Conservation (phyloP, 2,113 vertebrate species). For the Aldabrachelys gigantea region DNA sequence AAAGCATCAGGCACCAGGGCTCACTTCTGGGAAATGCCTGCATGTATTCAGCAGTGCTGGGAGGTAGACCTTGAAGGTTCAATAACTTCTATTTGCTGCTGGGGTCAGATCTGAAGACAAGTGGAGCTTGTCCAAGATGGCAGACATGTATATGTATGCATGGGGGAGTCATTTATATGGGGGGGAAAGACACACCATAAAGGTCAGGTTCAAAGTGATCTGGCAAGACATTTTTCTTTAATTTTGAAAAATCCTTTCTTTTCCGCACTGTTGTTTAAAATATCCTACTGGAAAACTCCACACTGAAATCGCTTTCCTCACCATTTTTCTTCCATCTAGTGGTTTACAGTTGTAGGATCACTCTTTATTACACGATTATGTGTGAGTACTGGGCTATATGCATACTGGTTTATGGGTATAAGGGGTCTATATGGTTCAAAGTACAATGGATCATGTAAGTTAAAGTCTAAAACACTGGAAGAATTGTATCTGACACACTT, state of each 20-base stretch:
- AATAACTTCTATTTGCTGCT: not conserved
- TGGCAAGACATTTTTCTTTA: not conserved
- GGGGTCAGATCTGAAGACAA: no score
- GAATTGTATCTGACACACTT: not conserved
- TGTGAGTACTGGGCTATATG: not conserved
- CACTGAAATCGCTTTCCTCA: rapidly evolving
- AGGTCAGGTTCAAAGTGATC: not conserved
- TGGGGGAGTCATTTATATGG: not conserved
- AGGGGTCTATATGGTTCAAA: not conserved
- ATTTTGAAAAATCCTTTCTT: not conserved
- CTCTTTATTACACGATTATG: rapidly evolving
- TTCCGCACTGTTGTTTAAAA: not conserved
- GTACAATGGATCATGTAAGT: not conserved
- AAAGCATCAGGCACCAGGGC: not conserved
- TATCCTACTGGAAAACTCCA: rapidly evolving
- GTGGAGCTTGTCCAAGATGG: not conserved
- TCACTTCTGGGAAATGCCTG: not conserved
- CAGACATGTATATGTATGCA: not conserved
- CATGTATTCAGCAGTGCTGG: not conserved
- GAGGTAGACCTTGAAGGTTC: not conserved
- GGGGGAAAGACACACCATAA: not conserved
- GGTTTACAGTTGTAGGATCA: not conserved
- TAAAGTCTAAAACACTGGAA: not conserved
- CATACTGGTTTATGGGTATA: not conserved
- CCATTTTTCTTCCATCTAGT: not conserved